Evolutionary conservation across 2,888 invertebrate genomes (phyloP), one percentile per base, ranked within the genome.

Genomic region (Meliscaeva auricollis): DNA sequence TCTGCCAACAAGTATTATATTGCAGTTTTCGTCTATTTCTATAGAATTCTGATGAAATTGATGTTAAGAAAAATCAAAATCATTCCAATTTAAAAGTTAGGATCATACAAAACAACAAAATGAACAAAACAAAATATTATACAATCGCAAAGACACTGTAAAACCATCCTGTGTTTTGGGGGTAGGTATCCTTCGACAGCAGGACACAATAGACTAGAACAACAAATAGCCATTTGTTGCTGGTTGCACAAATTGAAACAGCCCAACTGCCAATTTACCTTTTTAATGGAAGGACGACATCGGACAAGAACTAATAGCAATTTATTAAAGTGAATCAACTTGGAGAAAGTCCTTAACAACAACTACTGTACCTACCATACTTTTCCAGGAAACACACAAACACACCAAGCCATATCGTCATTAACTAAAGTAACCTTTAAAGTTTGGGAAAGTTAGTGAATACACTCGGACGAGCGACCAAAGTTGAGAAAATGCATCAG

Each of bases 381-480:
- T 64, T 64, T 64, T 46, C 64, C 44, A 44, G 62, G 38, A 44
- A 15, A n/a, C n/a, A 35, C 56, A 4, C 32, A n/a, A 46, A 15
- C 48, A 54, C 62, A 38, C 64, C 60, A 64, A 64, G 35, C 70
- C 44, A 62, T 52, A 44, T 70, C 44, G 83, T 84, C 79, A 79
- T 84, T 84, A 84, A 84, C 79, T 75, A 52, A 79, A 84, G 79
- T 84, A 79, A 84, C 79, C 75, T 79, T 50, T 68, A 79, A 79
- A 76, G 60, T 79, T 79, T 26, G 20, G 20, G 8, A 72, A 64
- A 46, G 35, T 38, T 38, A 38, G 64, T 32, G 54, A 41, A 30
- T 32, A 26, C 11, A 8, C 1, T n/a, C 17, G 2, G 1, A 17
- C 17, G 22, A 41, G 15, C 64, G 13, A 48, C 13, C 8, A 11